Evolutionary conservation across 2,797 vertebrate species (phyloP), one percentile per base, ranked within the genome.

Genomic region (Triplophysa bombifrons): DNA sequence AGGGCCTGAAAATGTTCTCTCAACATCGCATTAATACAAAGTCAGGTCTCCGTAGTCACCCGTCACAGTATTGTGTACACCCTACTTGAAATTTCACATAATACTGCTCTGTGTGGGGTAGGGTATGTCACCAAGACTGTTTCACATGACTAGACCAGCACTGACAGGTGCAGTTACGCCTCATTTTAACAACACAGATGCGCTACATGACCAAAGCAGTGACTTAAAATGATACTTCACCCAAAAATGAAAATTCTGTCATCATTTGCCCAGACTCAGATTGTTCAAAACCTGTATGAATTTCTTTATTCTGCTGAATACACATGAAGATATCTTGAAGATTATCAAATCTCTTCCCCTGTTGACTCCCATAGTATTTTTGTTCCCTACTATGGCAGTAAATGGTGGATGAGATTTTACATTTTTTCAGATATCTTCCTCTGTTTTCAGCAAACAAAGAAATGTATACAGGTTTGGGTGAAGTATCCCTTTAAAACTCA

Each of bases 151-250:
- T 78, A 68, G 65, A 64, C 41, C 48, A 74, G 64, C 72, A 53
- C 78, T 78, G 67, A 84, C 74, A 38, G 63, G 50, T 82, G 55
- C 56, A 75, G 74, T 85, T 82, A 78, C 38, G n/a, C 38, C 50
- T 41, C 34, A 41, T 73, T 76, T 78, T 72, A 41, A 80, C 44
- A 68, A 66, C 17, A 72, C 38, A 14, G 44, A 34, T 25, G 46
- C 38, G 2, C 50, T 51, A 8, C 63, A 14, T 73, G 67, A 61
- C 4, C 72, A 75, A 41, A 82, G 34, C 65, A 69, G 7, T 63
- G 66, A 78, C 67, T 66, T 56, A 70, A 78, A 69, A 6, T 38
- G 34, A 38, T 8, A 34, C 34, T 34, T 34, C 34, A 34, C 34
- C 34, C 34, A 38, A 38, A 38, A 38, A 30, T 30, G 4, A 30